Evolutionary conservation across 2,113 vertebrate species (phyloP).

Genomic region (Martes martes): DNA sequence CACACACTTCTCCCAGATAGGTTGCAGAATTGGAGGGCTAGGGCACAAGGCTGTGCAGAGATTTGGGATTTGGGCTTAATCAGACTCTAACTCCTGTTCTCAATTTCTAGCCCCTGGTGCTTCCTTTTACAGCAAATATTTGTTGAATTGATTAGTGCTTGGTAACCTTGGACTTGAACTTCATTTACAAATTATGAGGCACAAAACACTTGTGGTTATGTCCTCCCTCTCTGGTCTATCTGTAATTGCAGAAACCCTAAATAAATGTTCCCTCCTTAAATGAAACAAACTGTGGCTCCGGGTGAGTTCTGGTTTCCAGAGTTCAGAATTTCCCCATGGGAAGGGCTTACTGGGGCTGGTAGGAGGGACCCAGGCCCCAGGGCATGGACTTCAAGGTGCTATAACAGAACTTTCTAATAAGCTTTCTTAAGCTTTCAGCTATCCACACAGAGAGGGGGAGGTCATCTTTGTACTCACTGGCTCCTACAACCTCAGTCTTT

Average conservation of each 20-base stretch:
- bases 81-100: neutral
- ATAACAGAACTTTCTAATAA: neutral
- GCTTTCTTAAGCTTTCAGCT: neutral
- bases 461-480: neutral
- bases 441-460: neutral
- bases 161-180: conserved; percentile 10
- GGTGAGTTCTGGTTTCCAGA: neutral
- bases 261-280: neutral
- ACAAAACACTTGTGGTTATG: neutral
- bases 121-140: neutral
- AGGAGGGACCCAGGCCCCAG: neutral
- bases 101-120: neutral
- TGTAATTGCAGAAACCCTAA: neutral
- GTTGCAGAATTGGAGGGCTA: neutral
- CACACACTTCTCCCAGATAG: neutral
- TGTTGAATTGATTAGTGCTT: neutral
- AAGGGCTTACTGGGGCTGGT: neutral
- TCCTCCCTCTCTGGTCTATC: neutral
- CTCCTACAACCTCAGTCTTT: neutral
- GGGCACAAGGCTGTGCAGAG: neutral
- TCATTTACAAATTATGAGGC: neutral
- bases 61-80: neutral
- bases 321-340: neutral
- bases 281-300: neutral
- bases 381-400: neutral